Conservation (phyloP, 1,140 invertebrate genomes). For the Oryzaephilus surinamensis region DNA sequence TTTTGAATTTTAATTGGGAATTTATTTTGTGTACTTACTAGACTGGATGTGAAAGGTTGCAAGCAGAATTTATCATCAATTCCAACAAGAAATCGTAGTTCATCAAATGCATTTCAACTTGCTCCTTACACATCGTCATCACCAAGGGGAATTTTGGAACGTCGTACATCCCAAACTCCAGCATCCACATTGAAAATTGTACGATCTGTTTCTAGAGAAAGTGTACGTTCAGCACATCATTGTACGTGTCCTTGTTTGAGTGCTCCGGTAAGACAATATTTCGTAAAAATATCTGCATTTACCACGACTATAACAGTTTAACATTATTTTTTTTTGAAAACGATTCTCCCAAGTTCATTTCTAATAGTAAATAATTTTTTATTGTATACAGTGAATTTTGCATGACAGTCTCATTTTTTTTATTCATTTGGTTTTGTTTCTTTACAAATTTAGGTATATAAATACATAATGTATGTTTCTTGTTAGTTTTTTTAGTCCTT, state of each 20-base stretch:
- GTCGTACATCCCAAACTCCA: conserved; percentile 64
- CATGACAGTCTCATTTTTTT: too few relatives aligned
- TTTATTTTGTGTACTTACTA: conserved; percentile 26
- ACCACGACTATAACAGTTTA: too few relatives aligned
- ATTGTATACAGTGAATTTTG: too few relatives aligned
- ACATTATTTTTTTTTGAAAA: too few relatives aligned
- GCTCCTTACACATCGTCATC: conserved; percentile 41
- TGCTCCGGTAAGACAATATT: conserved; percentile 32
- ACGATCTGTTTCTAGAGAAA: conserved; percentile 63
- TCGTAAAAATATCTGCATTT: too few relatives aligned
- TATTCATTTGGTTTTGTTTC: too few relatives aligned
- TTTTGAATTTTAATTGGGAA: neutral
- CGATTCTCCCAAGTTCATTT: too few relatives aligned
- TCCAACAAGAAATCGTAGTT: conserved; percentile 39
- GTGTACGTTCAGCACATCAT: conserved; percentile 53
- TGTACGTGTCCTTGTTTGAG: conserved; percentile 43
- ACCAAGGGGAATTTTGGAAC: conserved; percentile 46
- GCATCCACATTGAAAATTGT: conserved; percentile 59
- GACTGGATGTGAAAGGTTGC: conserved; percentile 43
- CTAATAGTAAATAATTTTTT: too few relatives aligned
- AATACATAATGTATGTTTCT: too few relatives aligned
- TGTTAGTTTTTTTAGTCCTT: too few relatives aligned
- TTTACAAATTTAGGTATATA: too few relatives aligned
- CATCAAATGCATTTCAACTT: conserved; percentile 47
- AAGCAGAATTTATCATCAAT: conserved; percentile 38